phyloP scores from a whole-genome alignment of 2,113 vertebrate species.

The Apteryx mantelli region DNA sequence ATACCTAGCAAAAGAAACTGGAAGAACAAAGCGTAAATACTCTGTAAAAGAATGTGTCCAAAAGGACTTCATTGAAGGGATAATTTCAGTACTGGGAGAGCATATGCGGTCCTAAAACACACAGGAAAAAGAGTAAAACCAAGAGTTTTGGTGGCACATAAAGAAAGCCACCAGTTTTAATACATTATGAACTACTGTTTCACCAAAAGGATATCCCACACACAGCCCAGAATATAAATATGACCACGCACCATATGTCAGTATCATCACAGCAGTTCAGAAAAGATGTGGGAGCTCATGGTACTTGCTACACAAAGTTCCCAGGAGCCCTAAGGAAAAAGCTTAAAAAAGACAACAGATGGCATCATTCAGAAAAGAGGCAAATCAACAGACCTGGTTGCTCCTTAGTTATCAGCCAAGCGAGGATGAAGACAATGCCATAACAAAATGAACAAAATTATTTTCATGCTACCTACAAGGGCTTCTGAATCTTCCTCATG shows the following conservation, averaged over 20 bases:
- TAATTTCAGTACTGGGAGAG: too few relatives aligned
- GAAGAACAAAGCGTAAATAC: neutral
- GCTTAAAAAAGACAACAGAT: neutral
- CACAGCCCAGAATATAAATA: neutral
- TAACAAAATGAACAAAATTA: neutral
- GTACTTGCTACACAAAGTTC: neutral
- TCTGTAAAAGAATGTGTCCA: neutral
- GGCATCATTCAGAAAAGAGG: neutral
- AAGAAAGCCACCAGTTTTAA: neutral
- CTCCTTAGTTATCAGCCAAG: neutral
- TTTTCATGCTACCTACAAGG: neutral
- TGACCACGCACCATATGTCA: neutral
- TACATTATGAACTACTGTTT: neutral
- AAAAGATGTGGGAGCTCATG: neutral
- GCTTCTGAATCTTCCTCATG: neutral
- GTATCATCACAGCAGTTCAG: neutral
- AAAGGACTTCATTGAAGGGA: neutral
- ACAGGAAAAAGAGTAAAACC: neutral
- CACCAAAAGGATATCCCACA: neutral
- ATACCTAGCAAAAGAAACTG: neutral
- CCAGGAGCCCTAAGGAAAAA: neutral
- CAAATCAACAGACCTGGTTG: neutral
- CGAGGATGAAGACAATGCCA: neutral
- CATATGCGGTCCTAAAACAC: neutral
- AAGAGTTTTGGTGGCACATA: neutral